Base-by-base conservation (phyloP, 2,797 vertebrate species). In the Epinephelus malabaricus region DNA sequence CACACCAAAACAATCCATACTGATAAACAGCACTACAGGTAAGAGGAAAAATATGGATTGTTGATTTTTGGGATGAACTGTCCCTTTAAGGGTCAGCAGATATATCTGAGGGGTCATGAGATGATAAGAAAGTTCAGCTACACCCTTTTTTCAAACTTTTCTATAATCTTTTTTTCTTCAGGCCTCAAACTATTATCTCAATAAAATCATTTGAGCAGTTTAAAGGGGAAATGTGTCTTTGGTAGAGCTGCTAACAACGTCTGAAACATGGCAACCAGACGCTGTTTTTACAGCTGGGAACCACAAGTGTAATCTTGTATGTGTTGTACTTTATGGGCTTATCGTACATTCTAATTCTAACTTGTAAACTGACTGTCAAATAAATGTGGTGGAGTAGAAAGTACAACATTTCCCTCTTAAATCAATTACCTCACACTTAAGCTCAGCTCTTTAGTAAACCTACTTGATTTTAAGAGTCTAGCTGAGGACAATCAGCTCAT, bases 401-500 rank as follows among this genome's bases (percentile, higher is more conserved):
- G 18, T 8, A n/a, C 12, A 55, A 49, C 19, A 40, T 12, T 13
- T 74, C 9, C 9, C 17, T 38, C 34, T 58, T 6, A 69, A 45
- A 27, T 46, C 2, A 43, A 54, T 50, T 30, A 40, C 21, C 12
- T 45, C 18, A 30, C 30, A 18, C 19, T n/a, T 2, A n/a, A 61
- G 17, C 30, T 25, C 60, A 65, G 25, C 6, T 64, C 55, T 46
- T 61, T 14, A 11, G 19, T 30, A 19, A 23, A 40, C 34, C 40
- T 64, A 25, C 47, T 55, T 63, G 30, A 62, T 56, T 54, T 81
- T 63, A 21, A 61, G 62, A 55, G 51, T 72, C 43, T 2, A 45
- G 70, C 62, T 47, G 60, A 71, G 64, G 72, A 82, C 66, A 69
- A 56, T 86, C 62, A 19, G 8, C 18, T 71, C 18, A 6, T 50